Conservation (phyloP, 2,888 invertebrate species). For the Dicycla oo region DNA sequence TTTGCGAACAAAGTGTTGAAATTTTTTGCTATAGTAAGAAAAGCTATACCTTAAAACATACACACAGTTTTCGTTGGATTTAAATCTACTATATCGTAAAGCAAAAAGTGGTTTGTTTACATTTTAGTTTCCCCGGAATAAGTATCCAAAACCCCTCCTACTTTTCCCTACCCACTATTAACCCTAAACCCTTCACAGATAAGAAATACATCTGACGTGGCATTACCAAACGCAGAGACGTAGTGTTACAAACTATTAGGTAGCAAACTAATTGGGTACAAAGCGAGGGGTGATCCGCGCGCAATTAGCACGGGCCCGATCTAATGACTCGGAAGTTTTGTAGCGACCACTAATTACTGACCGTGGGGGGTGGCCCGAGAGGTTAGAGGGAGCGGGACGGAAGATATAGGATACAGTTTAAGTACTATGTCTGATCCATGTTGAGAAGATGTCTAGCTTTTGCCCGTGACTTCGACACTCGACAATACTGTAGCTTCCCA, state of each 20-base stretch:
- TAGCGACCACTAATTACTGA: conserved; percentile 79
- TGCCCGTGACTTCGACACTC: no score
- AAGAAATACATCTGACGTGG: conserved; percentile 57
- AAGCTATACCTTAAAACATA: no score
- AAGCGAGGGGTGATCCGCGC: conserved; percentile 74
- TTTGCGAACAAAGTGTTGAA: no score
- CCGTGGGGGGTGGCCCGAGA: conserved; percentile 39
- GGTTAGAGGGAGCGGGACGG: conserved; percentile 16
- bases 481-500: no score
- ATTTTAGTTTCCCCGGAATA: background rate
- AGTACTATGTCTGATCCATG: background rate
- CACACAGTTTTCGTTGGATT: no score
- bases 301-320: conserved; percentile 79
- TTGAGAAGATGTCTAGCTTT: no score
- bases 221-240: conserved; percentile 40
- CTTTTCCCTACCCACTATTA: conserved; percentile 5
- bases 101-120: background rate
- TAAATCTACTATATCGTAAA: no score
- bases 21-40: no score
- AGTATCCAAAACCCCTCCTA: background rate
- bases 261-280: conserved; percentile 78
- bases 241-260: conserved; percentile 61
- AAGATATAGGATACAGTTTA: background rate
- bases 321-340: conserved; percentile 85
- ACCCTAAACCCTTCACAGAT: conserved; percentile 44